phyloP scores from a whole-genome alignment of 2,797 vertebrate genomes.

The Pogoniulus pusillus region DNA sequence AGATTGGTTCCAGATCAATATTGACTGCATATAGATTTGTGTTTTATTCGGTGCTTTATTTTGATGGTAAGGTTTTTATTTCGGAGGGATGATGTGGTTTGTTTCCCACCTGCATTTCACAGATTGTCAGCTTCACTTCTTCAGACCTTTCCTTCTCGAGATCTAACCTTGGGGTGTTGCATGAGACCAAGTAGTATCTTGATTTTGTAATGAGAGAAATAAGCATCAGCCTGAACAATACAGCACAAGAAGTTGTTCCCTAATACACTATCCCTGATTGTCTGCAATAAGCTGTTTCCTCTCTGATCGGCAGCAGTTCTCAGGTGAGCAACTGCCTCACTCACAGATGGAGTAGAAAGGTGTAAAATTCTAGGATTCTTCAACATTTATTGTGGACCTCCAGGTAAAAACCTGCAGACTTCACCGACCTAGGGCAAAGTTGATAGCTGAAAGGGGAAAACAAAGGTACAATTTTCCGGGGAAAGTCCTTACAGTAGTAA shows the following conservation, averaged over 20 bases:
- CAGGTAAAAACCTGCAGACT: neutral
- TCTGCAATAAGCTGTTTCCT: neutral
- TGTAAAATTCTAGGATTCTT: neutral
- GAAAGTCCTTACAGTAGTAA: neutral
- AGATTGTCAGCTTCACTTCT: neutral
- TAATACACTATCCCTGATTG: neutral
- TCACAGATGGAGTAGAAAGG: neutral
- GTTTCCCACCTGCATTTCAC: neutral
- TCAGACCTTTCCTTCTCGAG: neutral
- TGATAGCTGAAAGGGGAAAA: neutral
- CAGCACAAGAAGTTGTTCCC: neutral
- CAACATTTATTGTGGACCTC: neutral
- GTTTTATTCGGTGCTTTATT: neutral
- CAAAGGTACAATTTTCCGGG: neutral
- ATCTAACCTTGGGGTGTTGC: neutral
- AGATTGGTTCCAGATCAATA: constrained; percentile 42
- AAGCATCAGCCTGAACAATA: neutral
- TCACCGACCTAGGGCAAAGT: neutral
- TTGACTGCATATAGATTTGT: constrained; percentile 12
- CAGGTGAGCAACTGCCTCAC: neutral
- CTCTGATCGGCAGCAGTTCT: neutral
- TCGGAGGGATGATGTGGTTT: neutral
- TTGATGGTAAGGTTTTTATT: neutral
- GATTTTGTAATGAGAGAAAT: neutral
- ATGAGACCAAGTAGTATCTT: neutral